Conservation (phyloP, 2,888 invertebrate species). For the Himalopsyche tibetana region DNA sequence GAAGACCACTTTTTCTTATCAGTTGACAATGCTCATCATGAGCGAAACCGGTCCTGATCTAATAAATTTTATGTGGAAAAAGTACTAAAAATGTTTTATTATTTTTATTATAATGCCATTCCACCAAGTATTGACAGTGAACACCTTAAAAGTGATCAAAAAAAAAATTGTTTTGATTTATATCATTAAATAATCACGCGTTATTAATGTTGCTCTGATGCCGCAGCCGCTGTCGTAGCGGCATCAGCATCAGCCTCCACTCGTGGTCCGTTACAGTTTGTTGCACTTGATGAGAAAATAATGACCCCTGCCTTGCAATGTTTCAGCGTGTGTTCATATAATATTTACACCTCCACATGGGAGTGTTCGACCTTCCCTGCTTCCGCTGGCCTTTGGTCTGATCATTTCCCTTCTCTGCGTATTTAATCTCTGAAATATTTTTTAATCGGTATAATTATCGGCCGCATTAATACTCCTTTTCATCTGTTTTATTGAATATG, state of each 20-base stretch:
- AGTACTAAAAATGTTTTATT: too few species aligned
- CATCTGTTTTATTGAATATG: not conserved
- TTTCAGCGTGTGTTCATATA: not conserved
- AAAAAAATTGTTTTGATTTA: not conserved
- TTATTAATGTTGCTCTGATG: not conserved
- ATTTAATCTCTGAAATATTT: not conserved
- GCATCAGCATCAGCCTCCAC: not conserved
- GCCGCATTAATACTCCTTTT: not conserved
- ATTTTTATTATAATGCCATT: too few species aligned
- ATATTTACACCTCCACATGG: conserved; percentile 29
- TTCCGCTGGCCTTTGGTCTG: conserved; percentile 12
- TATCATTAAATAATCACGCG: not conserved
- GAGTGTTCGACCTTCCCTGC: conserved; percentile 20
- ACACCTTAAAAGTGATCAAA: too few species aligned
- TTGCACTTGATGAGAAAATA: conserved; percentile 40
- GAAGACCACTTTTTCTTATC: too few species aligned
- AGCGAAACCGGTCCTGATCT: too few species aligned
- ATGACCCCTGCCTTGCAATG: conserved; percentile 29
- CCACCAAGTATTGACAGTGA: too few species aligned
- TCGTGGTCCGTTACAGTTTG: conserved; percentile 38
- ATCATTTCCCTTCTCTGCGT: not conserved
- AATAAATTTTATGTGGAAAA: too few species aligned
- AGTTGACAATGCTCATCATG: too few species aligned
- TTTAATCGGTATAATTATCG: not conserved
- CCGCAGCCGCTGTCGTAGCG: not conserved